These are phyloP conservation scores for Nephotettix cincticeps DNA, from an alignment of 1,140 invertebrate species.

Conservation along the genomic window DNA sequence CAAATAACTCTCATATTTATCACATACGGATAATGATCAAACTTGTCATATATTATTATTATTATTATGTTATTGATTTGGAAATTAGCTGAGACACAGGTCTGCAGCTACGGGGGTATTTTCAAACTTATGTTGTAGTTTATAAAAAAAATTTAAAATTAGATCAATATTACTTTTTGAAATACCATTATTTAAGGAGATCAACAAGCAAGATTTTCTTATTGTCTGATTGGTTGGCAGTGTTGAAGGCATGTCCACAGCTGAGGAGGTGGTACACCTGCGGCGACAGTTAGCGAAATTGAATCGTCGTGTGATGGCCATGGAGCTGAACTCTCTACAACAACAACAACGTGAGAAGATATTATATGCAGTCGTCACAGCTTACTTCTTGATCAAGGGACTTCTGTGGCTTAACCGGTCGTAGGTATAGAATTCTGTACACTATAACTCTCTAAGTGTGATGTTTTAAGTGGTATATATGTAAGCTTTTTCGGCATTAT, in stretches of 20 bases:
- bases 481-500: too few relatives aligned
- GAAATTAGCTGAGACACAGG: too few relatives aligned
- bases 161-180: background rate
- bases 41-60: too few relatives aligned
- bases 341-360: slow-evolving; percentile 80
- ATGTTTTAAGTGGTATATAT: too few relatives aligned
- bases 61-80: too few relatives aligned
- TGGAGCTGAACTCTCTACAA: slow-evolving; percentile 78
- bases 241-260: slow-evolving; percentile 60
- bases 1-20: too few relatives aligned
- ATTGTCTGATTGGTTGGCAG: background rate
- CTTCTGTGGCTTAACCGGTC: slow-evolving; percentile 70
- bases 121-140: too few relatives aligned
- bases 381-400: slow-evolving; percentile 82
- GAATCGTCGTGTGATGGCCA: slow-evolving; percentile 78
- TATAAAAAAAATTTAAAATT: too few relatives aligned
- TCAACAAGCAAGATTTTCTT: background rate
- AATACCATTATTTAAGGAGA: background rate
- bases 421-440: slow-evolving; percentile 23
- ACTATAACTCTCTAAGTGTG: too few relatives aligned
- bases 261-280: slow-evolving; percentile 78
- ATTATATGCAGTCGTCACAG: slow-evolving; percentile 73
- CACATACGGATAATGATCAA: too few relatives aligned
- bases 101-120: too few relatives aligned
- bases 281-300: slow-evolving; percentile 79